These are phyloP conservation scores for Gisinianus flammeolus DNA, from an alignment of 2,888 invertebrate species.

Conservation along the genomic window DNA sequence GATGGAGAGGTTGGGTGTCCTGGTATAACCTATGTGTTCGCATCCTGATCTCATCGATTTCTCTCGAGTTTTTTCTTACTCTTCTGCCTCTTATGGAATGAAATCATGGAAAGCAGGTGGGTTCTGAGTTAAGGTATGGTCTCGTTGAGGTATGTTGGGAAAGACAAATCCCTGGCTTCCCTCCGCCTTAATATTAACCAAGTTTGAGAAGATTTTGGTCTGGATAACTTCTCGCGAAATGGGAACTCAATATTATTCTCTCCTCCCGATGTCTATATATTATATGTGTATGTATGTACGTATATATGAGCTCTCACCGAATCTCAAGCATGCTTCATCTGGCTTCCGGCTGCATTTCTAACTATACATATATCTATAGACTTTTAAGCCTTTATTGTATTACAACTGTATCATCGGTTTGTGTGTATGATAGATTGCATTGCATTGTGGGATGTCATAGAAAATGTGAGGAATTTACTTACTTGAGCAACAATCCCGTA, in stretches of 20 bases:
- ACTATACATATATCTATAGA: too few relatives aligned
- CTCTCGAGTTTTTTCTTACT: slow-evolving; percentile 1
- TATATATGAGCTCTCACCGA: too few relatives aligned
- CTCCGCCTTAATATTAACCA: slow-evolving; percentile 4
- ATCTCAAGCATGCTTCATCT: too few relatives aligned
- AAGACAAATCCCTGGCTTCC: slow-evolving; percentile 28
- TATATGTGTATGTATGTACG: too few relatives aligned
- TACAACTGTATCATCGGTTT: too few relatives aligned
- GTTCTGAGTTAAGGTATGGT: not conserved
- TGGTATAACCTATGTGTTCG: not conserved
- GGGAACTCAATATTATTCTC: not conserved
- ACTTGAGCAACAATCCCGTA: too few relatives aligned
- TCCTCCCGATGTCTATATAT: too few relatives aligned
- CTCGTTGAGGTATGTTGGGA: slow-evolving; percentile 19
- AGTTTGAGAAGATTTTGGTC: not conserved
- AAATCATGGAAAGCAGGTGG: slow-evolving; percentile 11
- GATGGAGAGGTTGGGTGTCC: not conserved
- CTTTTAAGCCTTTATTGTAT: too few relatives aligned
- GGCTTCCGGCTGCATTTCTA: too few relatives aligned
- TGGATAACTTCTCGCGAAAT: not conserved
- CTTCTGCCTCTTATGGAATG: slow-evolving; percentile 19
- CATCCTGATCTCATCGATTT: slow-evolving; percentile 26
- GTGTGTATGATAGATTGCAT: too few relatives aligned
- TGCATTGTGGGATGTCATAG: too few relatives aligned
- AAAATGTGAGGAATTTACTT: too few relatives aligned